Conservation (phyloP, 2,113 vertebrate genomes). For the Rhynchomys soricoides region DNA sequence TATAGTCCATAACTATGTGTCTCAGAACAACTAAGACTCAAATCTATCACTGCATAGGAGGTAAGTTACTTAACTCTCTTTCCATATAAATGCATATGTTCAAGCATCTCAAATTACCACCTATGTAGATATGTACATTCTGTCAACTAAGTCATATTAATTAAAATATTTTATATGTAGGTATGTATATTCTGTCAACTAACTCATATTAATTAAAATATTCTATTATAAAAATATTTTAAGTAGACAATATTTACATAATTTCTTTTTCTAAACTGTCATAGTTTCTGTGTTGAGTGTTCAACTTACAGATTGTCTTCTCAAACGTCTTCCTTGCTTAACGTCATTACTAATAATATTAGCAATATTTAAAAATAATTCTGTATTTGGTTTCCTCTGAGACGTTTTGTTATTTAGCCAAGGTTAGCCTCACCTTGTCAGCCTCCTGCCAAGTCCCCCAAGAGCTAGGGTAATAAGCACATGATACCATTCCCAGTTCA, state of each 20-base stretch:
- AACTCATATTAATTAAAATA: background rate
- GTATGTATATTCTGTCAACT: background rate
- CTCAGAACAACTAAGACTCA: background rate
- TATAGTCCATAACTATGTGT: background rate
- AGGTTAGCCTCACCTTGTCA: background rate
- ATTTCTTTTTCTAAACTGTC: background rate
- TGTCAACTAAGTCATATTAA: background rate
- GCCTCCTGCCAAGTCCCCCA: background rate
- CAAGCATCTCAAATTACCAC: background rate
- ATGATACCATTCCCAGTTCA: no score
- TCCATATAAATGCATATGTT: background rate
- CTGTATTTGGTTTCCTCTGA: background rate
- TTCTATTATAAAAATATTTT: background rate
- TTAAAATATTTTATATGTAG: background rate
- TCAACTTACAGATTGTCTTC: background rate
- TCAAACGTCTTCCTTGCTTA: background rate
- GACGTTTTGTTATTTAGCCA: background rate
- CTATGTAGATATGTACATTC: background rate
- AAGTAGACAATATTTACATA: background rate
- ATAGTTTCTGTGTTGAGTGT: background rate
- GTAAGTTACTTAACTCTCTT: background rate
- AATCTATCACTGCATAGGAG: background rate
- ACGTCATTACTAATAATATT: background rate
- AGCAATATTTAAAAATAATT: slow-evolving; percentile 10
- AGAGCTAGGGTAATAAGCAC: background rate